Conservation (phyloP, 2,113 vertebrate species). For the Takifugu flavidus region DNA sequence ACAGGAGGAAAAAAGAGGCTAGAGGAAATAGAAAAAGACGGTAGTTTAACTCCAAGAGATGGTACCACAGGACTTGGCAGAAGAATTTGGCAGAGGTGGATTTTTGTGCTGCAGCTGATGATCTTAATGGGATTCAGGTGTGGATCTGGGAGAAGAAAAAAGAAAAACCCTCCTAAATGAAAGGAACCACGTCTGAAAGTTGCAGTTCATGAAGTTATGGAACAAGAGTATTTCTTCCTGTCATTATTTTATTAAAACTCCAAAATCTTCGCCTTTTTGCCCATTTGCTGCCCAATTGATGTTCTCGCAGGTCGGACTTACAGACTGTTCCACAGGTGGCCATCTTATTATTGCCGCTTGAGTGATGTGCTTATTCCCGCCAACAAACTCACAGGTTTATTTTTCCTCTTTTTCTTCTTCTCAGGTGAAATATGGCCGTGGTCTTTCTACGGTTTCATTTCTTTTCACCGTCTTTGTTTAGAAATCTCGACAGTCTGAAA, state of each 20-base stretch:
- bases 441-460: too few relatives aligned
- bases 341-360: slow-evolving; percentile 14
- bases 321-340: slow-evolving; percentile 29
- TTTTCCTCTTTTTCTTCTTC: too few relatives aligned
- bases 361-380: slow-evolving; percentile 3
- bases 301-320: slow-evolving; percentile 4
- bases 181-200: neutral
- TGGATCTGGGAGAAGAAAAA: neutral
- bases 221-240: too few relatives aligned
- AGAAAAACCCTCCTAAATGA: neutral
- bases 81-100: neutral
- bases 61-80: neutral
- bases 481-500: too few relatives aligned
- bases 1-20: neutral
- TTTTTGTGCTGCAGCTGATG: neutral
- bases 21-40: neutral
- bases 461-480: too few relatives aligned
- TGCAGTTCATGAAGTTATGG: too few relatives aligned
- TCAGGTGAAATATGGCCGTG: too few relatives aligned
- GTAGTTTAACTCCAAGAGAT: neutral
- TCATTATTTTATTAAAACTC: too few relatives aligned
- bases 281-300: neutral
- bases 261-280: too few relatives aligned
- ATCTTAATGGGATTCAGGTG: neutral
- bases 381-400: too few relatives aligned